Percentiles rank a stretch among this genome's conserved stretches.
phyloP scores from a whole-genome alignment of 2,113 vertebrate genomes.

The Datnioides undecimradiatus region DNA sequence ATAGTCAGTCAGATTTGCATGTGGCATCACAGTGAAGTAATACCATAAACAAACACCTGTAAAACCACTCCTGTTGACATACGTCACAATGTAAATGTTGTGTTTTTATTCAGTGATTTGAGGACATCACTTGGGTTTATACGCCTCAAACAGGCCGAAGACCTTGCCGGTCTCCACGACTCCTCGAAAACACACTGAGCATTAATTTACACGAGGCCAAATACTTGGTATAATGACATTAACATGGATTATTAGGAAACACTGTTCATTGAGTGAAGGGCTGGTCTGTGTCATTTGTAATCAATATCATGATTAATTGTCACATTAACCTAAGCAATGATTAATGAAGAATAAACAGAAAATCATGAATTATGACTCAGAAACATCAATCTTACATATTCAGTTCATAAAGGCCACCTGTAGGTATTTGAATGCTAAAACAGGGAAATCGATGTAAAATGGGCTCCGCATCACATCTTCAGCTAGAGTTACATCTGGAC shows the following conservation, averaged over 20 bases:
- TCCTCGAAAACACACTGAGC: background rate
- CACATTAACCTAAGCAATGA: background rate
- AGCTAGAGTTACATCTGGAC: background rate
- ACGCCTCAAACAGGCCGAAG: background rate
- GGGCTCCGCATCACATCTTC: background rate
- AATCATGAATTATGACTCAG: background rate
- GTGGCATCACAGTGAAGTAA: background rate
- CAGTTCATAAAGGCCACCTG: background rate
- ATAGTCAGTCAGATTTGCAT: no score
- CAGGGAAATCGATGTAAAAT: background rate
- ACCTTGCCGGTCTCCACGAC: background rate
- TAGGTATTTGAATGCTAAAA: background rate
- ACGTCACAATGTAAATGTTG: background rate
- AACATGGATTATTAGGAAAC: background rate
- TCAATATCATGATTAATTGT: background rate
- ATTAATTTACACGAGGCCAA: background rate
- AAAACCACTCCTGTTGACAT: background rate
- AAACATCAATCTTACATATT: background rate
- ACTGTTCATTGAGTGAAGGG: background rate
- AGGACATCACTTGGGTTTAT: no score
- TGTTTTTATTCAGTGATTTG: no score
- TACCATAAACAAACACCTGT: background rate
- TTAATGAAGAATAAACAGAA: constrained; percentile 4
- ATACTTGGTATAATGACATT: background rate
- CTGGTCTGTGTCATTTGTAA: background rate